Evolutionary conservation across 2,113 vertebrate species (phyloP).

Genomic region (Perognathus longimembris): DNA sequence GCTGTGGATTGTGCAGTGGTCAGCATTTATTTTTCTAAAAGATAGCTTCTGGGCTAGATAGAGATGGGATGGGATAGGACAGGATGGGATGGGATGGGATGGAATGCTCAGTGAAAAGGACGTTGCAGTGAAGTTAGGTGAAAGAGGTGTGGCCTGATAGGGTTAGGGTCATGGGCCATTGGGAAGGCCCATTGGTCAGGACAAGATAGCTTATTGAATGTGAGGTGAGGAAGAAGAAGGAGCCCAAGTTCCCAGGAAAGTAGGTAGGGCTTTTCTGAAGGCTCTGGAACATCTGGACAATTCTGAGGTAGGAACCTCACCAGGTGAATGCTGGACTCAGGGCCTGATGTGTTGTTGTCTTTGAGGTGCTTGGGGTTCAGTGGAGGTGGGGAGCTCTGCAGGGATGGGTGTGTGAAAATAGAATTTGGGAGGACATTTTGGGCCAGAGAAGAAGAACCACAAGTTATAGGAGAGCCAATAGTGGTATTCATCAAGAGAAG

Average conservation of each 20-base stretch:
- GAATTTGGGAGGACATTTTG: neutral
- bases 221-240: neutral
- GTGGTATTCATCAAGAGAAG: neutral
- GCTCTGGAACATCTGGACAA: neutral
- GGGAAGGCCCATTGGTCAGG: neutral
- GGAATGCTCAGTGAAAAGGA: neutral
- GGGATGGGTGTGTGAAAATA: neutral
- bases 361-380: neutral
- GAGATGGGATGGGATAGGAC: neutral
- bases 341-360: neutral
- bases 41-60: neutral
- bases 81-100: no score
- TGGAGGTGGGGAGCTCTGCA: neutral
- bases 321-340: neutral
- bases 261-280: neutral
- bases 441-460: neutral
- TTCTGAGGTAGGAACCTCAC: neutral
- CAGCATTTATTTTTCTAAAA: conserved; percentile 48
- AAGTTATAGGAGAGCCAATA: neutral
- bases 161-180: neutral
- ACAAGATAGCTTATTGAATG: neutral
- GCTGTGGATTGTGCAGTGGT: neutral
- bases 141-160: neutral
- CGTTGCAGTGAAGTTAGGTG: neutral
- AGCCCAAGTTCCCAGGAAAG: neutral